Conservation (phyloP, 2,888 invertebrate species). For the Clivina fossor region DNA sequence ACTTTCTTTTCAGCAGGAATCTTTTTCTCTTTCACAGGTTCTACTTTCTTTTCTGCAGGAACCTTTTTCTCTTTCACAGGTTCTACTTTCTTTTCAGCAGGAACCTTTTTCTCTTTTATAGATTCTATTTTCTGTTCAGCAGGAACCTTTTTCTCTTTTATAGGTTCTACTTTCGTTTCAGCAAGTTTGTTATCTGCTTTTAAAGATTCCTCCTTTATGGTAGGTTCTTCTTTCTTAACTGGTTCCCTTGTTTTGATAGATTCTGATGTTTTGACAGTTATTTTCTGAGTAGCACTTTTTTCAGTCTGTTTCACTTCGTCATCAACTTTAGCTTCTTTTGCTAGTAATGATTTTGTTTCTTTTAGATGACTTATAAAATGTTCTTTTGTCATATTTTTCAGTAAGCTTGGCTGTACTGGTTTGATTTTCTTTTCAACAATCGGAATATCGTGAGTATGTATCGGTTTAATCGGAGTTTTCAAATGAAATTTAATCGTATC, state of each 20-base stretch:
- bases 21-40: slow-evolving; percentile 33
- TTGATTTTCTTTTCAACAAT: slow-evolving; percentile 13
- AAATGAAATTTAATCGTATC: slow-evolving; percentile 9
- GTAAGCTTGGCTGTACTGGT: slow-evolving; percentile 20
- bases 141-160: slow-evolving; percentile 25
- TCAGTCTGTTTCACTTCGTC: slow-evolving; percentile 15
- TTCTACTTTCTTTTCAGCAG: slow-evolving; percentile 21
- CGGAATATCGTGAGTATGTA: too few species aligned
- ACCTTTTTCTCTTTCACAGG: slow-evolving; percentile 38
- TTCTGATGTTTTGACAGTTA: slow-evolving; percentile 1
- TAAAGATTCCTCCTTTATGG: too few species aligned
- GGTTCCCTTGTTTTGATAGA: background rate
- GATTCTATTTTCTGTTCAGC: slow-evolving; percentile 19
- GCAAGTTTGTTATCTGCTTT: slow-evolving; percentile 20
- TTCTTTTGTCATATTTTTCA: slow-evolving; percentile 25
- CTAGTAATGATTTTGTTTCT: slow-evolving; percentile 49
- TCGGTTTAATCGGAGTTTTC: too few species aligned
- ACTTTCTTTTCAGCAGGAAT: slow-evolving; percentile 15
- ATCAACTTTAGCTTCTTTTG: slow-evolving; percentile 44
- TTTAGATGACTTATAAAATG: slow-evolving; percentile 29
- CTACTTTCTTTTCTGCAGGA: slow-evolving; percentile 43
- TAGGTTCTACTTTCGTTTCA: slow-evolving; percentile 27
- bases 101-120: slow-evolving; percentile 2
- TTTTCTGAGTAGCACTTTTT: slow-evolving; percentile 5
- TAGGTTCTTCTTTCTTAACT: slow-evolving; percentile 1